These are phyloP conservation scores for Orthonychiurus folsomi DNA, from an alignment of 2,888 invertebrate species.

Conservation along the genomic window DNA sequence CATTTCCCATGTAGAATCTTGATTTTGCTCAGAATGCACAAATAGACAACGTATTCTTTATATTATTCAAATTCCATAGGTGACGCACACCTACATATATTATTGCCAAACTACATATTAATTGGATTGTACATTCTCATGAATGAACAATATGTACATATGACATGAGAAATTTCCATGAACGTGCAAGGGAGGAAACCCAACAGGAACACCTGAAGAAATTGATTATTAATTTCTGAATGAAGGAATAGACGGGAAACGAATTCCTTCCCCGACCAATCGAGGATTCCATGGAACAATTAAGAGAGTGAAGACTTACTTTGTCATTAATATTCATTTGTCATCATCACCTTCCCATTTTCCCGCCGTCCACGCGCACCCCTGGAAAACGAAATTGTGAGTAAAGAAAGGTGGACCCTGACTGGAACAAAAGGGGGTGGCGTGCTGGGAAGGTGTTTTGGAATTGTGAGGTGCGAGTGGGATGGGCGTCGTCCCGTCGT, in stretches of 20 bases:
- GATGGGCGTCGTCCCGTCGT: too few species aligned
- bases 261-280: too few species aligned
- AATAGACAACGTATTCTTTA: too few species aligned
- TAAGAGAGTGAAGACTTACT: neutral
- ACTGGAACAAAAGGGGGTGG: neutral
- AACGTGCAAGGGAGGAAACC: neutral
- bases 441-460: neutral
- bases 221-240: neutral
- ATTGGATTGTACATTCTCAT: neutral
- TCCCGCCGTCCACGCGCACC: neutral
- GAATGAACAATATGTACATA: too few species aligned
- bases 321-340: neutral
- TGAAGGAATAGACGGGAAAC: neutral
- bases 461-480: neutral
- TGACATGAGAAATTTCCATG: too few species aligned
- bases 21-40: too few species aligned
- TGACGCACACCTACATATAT: too few species aligned
- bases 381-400: neutral
- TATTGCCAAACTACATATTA: neutral
- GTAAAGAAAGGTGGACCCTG: neutral
- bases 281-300: neutral
- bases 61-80: too few species aligned
- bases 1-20: too few species aligned
- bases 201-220: neutral
- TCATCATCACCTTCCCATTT: neutral